Conservation (phyloP, 1,140 invertebrate species). For the Amphibalanus amphitrite region DNA sequence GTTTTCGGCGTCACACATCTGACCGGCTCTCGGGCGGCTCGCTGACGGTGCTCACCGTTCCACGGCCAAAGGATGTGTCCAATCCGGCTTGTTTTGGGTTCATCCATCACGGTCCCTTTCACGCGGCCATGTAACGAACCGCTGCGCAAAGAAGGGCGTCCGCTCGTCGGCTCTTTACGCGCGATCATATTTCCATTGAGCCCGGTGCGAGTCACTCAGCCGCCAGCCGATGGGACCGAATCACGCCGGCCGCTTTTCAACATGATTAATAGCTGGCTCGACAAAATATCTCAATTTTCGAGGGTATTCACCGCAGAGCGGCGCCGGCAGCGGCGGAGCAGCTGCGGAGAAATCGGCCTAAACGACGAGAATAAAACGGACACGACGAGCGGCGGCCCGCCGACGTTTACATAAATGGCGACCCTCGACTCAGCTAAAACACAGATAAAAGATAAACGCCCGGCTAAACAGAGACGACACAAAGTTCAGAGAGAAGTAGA, state of each 20-base stretch:
- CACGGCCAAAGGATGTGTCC: not conserved
- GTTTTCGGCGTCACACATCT: not conserved
- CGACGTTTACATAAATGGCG: too few relatives aligned
- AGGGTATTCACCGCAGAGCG: conserved; percentile 1
- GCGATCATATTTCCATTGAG: not conserved
- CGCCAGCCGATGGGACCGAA: not conserved
- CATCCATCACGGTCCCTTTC: not conserved
- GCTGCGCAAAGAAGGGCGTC: not conserved
- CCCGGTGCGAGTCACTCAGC: not conserved
- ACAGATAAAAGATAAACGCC: too few relatives aligned
- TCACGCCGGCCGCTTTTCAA: not conserved
- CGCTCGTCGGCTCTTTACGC: not conserved
- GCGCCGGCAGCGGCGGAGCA: conserved; percentile 17
- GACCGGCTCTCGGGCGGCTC: not conserved
- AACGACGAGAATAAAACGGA: not conserved
- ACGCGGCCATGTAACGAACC: not conserved
- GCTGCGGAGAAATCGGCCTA: not conserved
- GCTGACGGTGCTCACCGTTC: too few relatives aligned
- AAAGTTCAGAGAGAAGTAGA: too few relatives aligned
- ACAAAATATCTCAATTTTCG: not conserved
- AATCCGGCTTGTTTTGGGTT: not conserved
- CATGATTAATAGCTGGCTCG: not conserved
- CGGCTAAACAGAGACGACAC: too few relatives aligned
- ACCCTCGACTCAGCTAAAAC: too few relatives aligned
- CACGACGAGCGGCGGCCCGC: too few relatives aligned